Percentiles rank a stretch among this genome's conserved stretches.
Conservation (phyloP, 2,888 invertebrate genomes). For the Andrena chrysosceles region DNA sequence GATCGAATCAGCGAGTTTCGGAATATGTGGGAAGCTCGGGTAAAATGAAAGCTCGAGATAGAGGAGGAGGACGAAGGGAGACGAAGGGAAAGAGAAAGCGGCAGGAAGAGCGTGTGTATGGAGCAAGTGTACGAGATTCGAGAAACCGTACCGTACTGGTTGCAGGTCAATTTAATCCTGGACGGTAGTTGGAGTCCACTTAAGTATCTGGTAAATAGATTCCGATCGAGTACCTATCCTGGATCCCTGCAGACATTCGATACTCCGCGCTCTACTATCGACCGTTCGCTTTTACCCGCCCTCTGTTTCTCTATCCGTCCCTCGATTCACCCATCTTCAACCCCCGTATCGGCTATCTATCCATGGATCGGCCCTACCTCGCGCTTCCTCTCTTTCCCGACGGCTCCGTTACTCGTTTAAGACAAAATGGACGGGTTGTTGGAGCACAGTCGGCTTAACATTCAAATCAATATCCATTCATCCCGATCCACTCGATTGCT, state of each 20-base stretch:
- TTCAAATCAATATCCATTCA: constrained; percentile 72
- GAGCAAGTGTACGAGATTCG: constrained; percentile 57
- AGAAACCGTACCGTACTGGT: constrained; percentile 65
- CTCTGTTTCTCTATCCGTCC: constrained; percentile 31
- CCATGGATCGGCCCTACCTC: constrained; percentile 11
- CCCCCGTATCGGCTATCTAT: constrained; percentile 28
- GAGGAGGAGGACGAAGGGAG: not conserved
- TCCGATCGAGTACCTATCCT: constrained; percentile 74
- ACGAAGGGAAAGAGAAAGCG: not conserved
- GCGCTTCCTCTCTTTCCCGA: not conserved
- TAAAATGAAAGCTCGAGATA: constrained; percentile 33
- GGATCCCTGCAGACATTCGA: constrained; percentile 73
- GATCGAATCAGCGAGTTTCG: constrained; percentile 6
- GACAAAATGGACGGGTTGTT: constrained; percentile 48
- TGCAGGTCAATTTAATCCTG: constrained; percentile 78
- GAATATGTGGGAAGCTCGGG: constrained; percentile 39
- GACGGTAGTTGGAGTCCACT: constrained; percentile 76
- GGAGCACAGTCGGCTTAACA: constrained; percentile 59
- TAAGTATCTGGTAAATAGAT: constrained; percentile 78
- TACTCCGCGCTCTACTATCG: constrained; percentile 56
- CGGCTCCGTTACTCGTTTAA: constrained; percentile 21
- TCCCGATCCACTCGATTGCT: not conserved
- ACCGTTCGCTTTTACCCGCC: constrained; percentile 34
- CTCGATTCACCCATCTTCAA: constrained; percentile 11
- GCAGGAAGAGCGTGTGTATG: constrained; percentile 5